Conservation (phyloP, 2,797 vertebrate species). For the Todus mexicanus region DNA sequence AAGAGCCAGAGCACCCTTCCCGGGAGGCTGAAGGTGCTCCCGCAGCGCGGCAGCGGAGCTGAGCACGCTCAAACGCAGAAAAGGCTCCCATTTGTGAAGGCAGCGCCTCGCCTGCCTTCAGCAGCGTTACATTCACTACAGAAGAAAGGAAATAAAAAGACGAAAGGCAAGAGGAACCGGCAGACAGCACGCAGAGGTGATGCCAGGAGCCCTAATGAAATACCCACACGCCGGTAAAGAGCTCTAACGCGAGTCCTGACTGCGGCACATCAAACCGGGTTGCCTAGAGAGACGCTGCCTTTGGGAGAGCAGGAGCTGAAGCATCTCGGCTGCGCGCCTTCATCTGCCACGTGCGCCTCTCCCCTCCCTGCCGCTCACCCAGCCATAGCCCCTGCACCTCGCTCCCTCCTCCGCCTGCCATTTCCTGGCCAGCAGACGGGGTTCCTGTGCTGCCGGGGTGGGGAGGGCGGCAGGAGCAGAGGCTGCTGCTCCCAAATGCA, state of each 20-base stretch:
- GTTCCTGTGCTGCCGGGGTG: fast-evolving
- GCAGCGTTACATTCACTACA: neutral
- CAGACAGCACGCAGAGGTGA: neutral
- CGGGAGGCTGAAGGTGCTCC: neutral
- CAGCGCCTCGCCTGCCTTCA: neutral
- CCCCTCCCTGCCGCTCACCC: neutral
- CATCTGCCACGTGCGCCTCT: neutral
- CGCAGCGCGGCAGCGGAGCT: neutral
- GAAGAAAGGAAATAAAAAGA: neutral
- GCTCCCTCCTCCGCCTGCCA: neutral
- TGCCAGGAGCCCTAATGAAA: conserved; percentile 12
- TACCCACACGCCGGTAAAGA: neutral
- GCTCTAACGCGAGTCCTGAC: neutral
- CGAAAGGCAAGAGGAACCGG: neutral
- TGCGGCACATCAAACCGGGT: neutral
- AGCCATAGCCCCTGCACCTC: neutral
- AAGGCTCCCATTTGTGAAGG: neutral
- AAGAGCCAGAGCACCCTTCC: neutral
- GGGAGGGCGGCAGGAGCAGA: too few relatives aligned
- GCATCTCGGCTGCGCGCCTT: neutral
- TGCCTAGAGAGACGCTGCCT: conserved; percentile 18
- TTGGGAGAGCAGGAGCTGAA: neutral
- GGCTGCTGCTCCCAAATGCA: too few relatives aligned
- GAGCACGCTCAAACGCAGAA: neutral
- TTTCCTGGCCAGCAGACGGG: neutral